Evolutionary conservation across 2,888 invertebrate genomes (phyloP), one percentile per base, ranked within the genome.

Genomic region (Dryococelus australis): DNA sequence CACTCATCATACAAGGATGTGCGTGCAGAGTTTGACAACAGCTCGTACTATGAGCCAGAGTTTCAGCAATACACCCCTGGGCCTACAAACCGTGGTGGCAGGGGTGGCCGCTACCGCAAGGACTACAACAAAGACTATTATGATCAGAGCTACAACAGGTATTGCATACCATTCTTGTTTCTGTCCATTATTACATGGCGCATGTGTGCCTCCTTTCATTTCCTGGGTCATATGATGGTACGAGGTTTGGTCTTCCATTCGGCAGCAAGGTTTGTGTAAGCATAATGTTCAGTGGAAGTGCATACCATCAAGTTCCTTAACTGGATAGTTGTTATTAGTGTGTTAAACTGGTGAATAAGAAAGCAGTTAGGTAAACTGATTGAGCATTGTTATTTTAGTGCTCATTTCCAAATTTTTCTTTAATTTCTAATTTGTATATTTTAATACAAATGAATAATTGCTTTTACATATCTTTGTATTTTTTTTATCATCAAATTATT

Each of bases 101-200:
- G 88, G 16, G 87, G 85, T 84, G 85, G 87, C 27, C 88, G 80
- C 24, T 83, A 35, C 43, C 81, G 87, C 81, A 88, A 88, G 87
- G 88, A 88, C 65, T 88, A 43, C 85, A 85, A 85, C 84, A 92
- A 92, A 92, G 92, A 92, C 92, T 92, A 92, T 92, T 92, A 92
- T 92, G 92, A 92, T 91, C 92, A 88, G 43, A 88, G 92, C 91
- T 92, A 92, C 91, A 92, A 92, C 92, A 92, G 92, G 92, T 92
- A 92, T 92, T 92, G 92, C n/a, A 84, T 53, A 43, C 78, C 43
- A 27, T 85, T 51, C 35, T 79, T 87, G 87, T 87, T 80, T 65
- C 27, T 87, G 79, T 27, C 85, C 85, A 85, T 85, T 47, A 43
- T 24, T 53, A 43, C 53, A 13, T 28, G 47, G 43, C 80, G 78